Base-by-base conservation (phyloP, 2,888 invertebrate genomes). In the Pyrochroa serraticornis region DNA sequence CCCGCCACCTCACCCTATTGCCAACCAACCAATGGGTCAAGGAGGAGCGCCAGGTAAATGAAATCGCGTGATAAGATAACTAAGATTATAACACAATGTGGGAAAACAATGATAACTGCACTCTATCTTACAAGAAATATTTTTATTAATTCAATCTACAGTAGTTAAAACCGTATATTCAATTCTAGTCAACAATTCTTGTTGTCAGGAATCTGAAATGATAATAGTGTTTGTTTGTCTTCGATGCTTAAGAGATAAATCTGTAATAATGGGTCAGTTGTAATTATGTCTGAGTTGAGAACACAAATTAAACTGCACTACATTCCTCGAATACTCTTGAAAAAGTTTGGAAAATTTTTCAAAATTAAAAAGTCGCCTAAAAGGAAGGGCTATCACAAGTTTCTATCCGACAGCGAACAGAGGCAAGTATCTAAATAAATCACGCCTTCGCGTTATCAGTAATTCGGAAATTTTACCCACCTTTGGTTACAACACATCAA, bases 371-470 rank as follows among this genome's bases (percentile, higher is more conserved):
- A 80, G 69, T 75, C 83, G 42, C 83, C 82, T 6, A 84, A 82
- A 64, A 76, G 77, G 57, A 81, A 80, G 70, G 86, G 87, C 34
- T 91, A 90, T 74, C 81, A 82, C 64, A 82, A 83, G 68, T 84
- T 90, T 75, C 77, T 87, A 37, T 83, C 86, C 1, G 90, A 90
- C 30, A 89, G 90, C 70, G 90, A 91, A 72, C 84, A 84, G 79
- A 88, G 88, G 87, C 88, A 82, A 63, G 73, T 52, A 62, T 14
- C 13, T 41, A 14, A 7, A 14, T 12, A 34, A n/a, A 3, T 43
- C 39, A 10, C 12, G 7, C 12, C 10, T 45, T 38, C 12, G 5
- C 32, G 32, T 13, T 10, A 38, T 48, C 32, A 38, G 22, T 12
- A n/a, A 10, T 6, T 35, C 9, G 2, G 2, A n/a, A 35, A 7